These are phyloP conservation scores for Nymphalis c-album DNA, from an alignment of 2,888 invertebrate genomes.

Conservation along the genomic window DNA sequence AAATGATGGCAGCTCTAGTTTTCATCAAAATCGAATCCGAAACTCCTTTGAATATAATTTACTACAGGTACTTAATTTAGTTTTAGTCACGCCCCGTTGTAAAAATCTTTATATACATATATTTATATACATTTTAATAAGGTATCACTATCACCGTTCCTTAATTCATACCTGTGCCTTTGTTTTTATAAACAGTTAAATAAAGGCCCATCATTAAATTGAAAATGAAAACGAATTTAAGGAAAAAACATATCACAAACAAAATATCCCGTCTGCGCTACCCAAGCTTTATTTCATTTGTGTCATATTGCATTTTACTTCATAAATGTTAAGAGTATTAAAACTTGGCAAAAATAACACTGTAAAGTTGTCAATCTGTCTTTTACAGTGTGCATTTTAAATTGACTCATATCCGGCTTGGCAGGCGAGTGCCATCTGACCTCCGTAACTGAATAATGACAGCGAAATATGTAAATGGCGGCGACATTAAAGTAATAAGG, in stretches of 20 bases:
- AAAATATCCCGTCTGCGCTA: neutral
- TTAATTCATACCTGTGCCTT: too few species aligned
- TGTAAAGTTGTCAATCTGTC: constrained; percentile 3
- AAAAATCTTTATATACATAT: too few species aligned
- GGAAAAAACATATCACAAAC: neutral
- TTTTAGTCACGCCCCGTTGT: too few species aligned
- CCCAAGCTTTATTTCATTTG: constrained; percentile 1
- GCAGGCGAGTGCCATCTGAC: constrained; percentile 28
- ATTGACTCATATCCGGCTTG: constrained; percentile 26
- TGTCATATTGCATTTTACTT: neutral
- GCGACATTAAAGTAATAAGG: constrained; percentile 22
- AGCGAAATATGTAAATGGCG: constrained; percentile 29
- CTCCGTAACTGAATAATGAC: constrained; percentile 27
- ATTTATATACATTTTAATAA: too few species aligned
- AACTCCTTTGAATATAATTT: too few species aligned
- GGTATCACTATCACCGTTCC: too few species aligned
- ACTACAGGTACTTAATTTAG: too few species aligned
- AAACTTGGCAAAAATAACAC: constrained; percentile 7
- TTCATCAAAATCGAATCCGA: too few species aligned
- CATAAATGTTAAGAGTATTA: constrained; percentile 5
- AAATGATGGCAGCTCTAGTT: too few species aligned
- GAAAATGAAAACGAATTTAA: too few species aligned
- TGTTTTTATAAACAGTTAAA: too few species aligned
- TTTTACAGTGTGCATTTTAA: constrained; percentile 6
- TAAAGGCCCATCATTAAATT: too few species aligned